A percentile compares a stretch with the other conserved stretches of the same genome.
These are phyloP conservation scores for Lontra canadensis DNA, from an alignment of 2,113 vertebrate genomes.

Conservation along the genomic window DNA sequence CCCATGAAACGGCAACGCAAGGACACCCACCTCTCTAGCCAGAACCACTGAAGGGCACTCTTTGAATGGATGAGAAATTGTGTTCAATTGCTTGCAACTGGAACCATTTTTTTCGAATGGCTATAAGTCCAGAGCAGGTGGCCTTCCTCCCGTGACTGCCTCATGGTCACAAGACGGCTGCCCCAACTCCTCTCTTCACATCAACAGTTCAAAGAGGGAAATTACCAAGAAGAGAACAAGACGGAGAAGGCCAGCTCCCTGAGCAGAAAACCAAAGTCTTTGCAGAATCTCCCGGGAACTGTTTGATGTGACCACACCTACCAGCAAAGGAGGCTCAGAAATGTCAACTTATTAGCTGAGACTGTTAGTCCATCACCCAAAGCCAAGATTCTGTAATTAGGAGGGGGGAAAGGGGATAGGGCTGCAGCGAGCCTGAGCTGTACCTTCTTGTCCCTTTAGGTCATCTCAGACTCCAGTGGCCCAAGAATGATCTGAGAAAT, in stretches of 20 bases:
- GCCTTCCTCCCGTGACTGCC: background rate
- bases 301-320: background rate
- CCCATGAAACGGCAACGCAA: background rate
- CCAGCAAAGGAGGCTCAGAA: background rate
- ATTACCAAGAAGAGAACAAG: background rate
- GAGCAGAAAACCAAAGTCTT: background rate
- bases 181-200: background rate
- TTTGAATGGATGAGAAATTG: background rate
- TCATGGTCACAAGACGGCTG: background rate
- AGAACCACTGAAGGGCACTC: background rate
- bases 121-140: no score
- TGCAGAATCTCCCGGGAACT: background rate
- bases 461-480: background rate
- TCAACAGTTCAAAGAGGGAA: background rate
- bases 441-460: background rate
- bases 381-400: background rate
- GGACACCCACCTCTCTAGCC: background rate
- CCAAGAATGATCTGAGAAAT: background rate
- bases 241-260: background rate
- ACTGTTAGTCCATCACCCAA: fast-evolving
- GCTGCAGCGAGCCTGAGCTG: no score
- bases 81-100: background rate
- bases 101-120: background rate
- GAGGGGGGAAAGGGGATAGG: background rate
- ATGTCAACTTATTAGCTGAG: background rate